Percentiles rank a stretch among this genome's conserved stretches.
These are phyloP conservation scores for Drosophila fuyamai DNA, from an alignment of 1,140 invertebrate species.

Conservation along the genomic window DNA sequence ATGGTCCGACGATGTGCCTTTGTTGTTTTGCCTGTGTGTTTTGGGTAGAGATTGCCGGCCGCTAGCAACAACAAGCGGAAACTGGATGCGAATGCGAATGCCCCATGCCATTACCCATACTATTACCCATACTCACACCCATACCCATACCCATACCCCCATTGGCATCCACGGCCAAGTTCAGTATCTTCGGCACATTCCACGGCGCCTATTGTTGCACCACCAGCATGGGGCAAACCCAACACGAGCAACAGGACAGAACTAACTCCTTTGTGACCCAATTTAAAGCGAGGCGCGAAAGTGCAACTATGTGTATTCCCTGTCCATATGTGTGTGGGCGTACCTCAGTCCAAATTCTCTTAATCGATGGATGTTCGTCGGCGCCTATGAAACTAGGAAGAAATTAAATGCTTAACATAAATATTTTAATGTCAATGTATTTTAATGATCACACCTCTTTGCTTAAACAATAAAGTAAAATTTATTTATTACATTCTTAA, in stretches of 20 bases:
- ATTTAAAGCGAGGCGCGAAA: conserved; percentile 64
- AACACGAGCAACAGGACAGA: conserved; percentile 19
- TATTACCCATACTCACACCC: too few relatives aligned
- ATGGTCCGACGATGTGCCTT: background rate
- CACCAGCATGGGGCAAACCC: conserved; percentile 8
- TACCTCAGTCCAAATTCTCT: background rate
- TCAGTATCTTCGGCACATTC: conserved; percentile 81
- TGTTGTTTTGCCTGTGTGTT: conserved; percentile 18
- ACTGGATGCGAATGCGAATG: conserved; percentile 9
- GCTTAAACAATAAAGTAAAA: too few relatives aligned
- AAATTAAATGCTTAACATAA: too few relatives aligned
- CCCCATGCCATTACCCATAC: too few relatives aligned
- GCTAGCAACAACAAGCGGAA: conserved; percentile 23
- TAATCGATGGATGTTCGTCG: background rate
- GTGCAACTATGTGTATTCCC: conserved; percentile 35
- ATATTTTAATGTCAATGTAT: too few relatives aligned
- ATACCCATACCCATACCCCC: conserved; percentile 7
- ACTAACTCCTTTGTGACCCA: conserved; percentile 59
- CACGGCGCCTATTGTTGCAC: conserved; percentile 69
- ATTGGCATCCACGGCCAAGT: conserved; percentile 71
- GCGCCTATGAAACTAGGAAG: background rate
- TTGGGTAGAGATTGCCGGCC: conserved; percentile 19
- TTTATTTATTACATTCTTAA: too few relatives aligned
- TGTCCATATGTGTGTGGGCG: conserved; percentile 1
- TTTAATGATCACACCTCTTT: too few relatives aligned